Evolutionary conservation across 2,888 invertebrate genomes (phyloP), one percentile per base, ranked within the genome.

Genomic region (Hemistola chrysoprasaria): DNA sequence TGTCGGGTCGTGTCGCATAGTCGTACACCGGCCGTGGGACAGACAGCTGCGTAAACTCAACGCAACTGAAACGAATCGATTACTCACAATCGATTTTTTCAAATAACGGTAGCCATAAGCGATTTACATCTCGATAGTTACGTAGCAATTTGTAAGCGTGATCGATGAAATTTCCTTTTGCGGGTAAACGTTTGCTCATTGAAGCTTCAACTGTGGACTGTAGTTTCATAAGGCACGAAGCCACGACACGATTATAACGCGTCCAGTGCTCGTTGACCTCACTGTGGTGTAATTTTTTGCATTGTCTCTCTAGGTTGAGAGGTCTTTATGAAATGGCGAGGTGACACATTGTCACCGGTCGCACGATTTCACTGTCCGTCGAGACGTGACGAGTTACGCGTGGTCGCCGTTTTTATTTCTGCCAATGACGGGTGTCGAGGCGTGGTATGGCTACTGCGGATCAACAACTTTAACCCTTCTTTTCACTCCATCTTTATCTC

Each of bases 381-480:
- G 71, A 78, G 75, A 84, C 85, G 87, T 86, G 87, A 87, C 86
- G 76, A 78, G 86, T 80, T 85, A 87, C 87, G 87, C 86, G 86
- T 84, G 82, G 83, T 79, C 77, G 82, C 78, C 78, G 85, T 87
- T 87, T 88, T 87, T 87, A 87, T 87, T 86, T 88, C 87, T 88
- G 87, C 87, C 87, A 88, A 88, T 88, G 87, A 86, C 86, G 80
- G 77, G 83, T 84, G 84, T 77, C 77, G 86, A 86, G 87, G 87
- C 87, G 87, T 86, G 87, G 87, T 87, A 69, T 63, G 74, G 71
- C 66, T 78, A 69, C 65, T 74, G 72, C 68, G 68, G 67, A 73
- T 69, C 64, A 57, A 53, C 75, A 61, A 66, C 53, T 47, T 43
- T 69, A 63, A 51, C 48, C 53, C 46, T 61, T 53, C 72, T 25